Evolutionary conservation across 2,797 vertebrate species (phyloP), one percentile per base, ranked within the genome.

Genomic region (Phylloscopus collybita): DNA sequence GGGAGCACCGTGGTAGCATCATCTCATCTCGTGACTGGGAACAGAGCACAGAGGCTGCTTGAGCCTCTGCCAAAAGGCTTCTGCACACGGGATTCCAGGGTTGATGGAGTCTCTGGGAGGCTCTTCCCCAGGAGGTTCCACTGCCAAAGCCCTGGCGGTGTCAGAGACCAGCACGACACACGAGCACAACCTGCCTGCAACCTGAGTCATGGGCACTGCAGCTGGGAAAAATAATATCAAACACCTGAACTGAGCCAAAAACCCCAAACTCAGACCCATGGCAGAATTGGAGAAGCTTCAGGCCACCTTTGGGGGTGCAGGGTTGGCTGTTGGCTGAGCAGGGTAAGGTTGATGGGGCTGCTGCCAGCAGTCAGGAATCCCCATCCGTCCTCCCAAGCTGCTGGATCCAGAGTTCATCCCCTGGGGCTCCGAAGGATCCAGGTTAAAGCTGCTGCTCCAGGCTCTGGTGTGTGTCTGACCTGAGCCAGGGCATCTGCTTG

Each of bases 391-490:
- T 86, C 40, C 80, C 38, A 29, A 0, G 29, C 75, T 23, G 50
- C 59, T 44, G 42, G 13, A 15, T 29, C 50, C 20, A 4, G 50
- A 3, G 47, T n/a, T 29, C n/a, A 6, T 15, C 29, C 8, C 1
- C 11, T 4, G 47, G 11, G 26, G 12, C 44, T 64, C n/a, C 3
- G 0, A 13, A 18, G 36, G 27, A 15, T 27, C 14, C 0, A 1
- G 27, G n/a, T 21, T 54, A 32, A 53, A 72, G 30, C 59, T 57
- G 62, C 70, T 53, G 40, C 56, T 5, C 23, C 0, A 1, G 36
- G 32, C 75, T 71, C 45, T 4, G 32, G 2, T 25, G 26, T 0
- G 1, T 20, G 59, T 38, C 54, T 65, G 72, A 38, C 54, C 83
- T 36, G 47, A 76, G 17, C 10, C 83, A 13, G 21, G 4, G 29